Evolutionary conservation across 1,140 invertebrate genomes (phyloP).

Genomic region (Zelostemma sp.): DNA sequence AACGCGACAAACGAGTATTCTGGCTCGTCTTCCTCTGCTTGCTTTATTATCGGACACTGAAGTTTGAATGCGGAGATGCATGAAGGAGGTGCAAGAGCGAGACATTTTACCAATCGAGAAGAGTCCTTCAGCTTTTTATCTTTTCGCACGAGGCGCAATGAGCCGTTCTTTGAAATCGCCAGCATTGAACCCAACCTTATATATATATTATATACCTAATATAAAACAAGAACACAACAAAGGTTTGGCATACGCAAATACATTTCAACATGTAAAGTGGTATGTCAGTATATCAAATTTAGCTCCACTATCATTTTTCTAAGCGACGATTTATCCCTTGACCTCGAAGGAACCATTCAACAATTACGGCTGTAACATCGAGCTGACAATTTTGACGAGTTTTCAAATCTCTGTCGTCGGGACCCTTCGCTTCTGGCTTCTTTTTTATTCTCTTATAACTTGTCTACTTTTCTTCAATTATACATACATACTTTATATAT

Average conservation of each 20-base stretch:
- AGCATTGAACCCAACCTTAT: conserved; percentile 51
- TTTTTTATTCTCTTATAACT: conserved; percentile 48
- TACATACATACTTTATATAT: conserved; percentile 13
- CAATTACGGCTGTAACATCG: conserved; percentile 37
- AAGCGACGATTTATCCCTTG: conserved; percentile 33
- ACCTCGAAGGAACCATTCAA: conserved; percentile 34
- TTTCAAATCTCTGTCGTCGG: conserved; percentile 33
- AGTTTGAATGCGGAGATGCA: conserved; percentile 25
- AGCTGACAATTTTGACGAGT: conserved; percentile 46
- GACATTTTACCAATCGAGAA: conserved; percentile 23
- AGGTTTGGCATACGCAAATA: conserved; percentile 66
- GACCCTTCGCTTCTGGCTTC: conserved; percentile 38
- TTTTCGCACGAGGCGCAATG: neutral
- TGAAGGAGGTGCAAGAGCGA: conserved; percentile 24
- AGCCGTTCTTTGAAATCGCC: conserved; percentile 31
- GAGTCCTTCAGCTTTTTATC: conserved; percentile 18
- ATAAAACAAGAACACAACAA: conserved; percentile 70
- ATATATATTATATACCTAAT: conserved; percentile 60
- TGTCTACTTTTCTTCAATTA: conserved; percentile 38
- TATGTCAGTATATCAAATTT: conserved; percentile 59
- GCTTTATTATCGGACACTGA: conserved; percentile 22
- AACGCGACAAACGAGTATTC: conserved; percentile 25
- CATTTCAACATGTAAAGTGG: conserved; percentile 67
- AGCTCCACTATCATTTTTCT: conserved; percentile 47
- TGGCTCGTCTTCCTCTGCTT: conserved; percentile 7